phyloP scores from a whole-genome alignment of 2,113 vertebrate species.

The Limanda limanda region DNA sequence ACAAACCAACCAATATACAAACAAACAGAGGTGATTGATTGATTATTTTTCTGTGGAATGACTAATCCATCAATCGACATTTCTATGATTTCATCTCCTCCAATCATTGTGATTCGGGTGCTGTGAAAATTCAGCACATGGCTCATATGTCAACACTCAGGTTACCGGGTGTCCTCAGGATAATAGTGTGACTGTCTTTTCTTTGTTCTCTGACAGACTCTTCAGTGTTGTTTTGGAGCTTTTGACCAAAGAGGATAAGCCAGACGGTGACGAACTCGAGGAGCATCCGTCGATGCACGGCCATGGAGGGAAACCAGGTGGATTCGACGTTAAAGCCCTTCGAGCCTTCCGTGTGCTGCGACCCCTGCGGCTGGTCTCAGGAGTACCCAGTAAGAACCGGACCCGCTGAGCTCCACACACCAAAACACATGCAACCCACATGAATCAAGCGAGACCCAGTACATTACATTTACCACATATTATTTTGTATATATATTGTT shows the following conservation, averaged over 20 bases:
- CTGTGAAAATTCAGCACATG: not conserved
- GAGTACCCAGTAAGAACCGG: constrained; percentile 95
- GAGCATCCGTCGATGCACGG: constrained; percentile 84
- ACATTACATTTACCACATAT: not conserved
- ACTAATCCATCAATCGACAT: not conserved
- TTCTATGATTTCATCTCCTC: not conserved
- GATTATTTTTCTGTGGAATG: too few relatives aligned
- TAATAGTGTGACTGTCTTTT: not conserved
- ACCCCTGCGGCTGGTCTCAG: constrained; percentile 98
- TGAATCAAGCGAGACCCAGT: not conserved
- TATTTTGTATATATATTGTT: not conserved
- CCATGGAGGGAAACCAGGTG: constrained; percentile 92
- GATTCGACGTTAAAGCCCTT: constrained; percentile 99
- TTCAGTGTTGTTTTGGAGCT: constrained; percentile 99
- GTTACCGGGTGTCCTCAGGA: not conserved
- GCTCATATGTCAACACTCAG: not conserved
- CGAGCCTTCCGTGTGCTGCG: constrained; percentile 98
- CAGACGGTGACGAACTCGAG: constrained; percentile 41
- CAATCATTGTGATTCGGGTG: not conserved
- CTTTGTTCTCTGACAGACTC: constrained; percentile 84
- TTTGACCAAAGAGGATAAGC: constrained; percentile 91
- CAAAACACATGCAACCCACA: not conserved
- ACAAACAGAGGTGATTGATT: not conserved
- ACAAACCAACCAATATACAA: too few relatives aligned
- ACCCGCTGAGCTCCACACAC: not conserved